Conservation (phyloP, 1,140 invertebrate genomes). For the Ylistrum balloti region DNA sequence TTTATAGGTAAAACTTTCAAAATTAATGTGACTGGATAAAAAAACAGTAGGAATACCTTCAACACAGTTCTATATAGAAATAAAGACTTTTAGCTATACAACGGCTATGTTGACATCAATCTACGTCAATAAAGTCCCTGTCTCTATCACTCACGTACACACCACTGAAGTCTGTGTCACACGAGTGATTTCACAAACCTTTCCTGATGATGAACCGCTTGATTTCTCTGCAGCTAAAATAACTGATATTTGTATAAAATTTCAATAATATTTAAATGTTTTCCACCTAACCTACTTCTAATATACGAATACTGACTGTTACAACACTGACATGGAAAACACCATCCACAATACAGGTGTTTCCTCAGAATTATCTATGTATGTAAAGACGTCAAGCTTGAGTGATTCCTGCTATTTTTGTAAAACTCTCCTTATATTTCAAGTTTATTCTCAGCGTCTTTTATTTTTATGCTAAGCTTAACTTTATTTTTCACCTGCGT, state of each 20-base stretch:
- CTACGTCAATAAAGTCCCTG: not conserved
- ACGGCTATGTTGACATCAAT: not conserved
- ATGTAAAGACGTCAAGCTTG: not conserved
- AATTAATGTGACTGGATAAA: not conserved
- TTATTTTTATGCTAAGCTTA: not conserved
- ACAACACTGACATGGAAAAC: not conserved
- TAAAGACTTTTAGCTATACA: not conserved
- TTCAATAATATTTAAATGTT: too few relatives aligned
- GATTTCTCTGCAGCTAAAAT: not conserved
- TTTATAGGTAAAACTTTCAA: not conserved
- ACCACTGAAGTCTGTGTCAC: not conserved
- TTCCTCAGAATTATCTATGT: not conserved
- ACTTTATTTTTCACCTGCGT: constrained; percentile 38
- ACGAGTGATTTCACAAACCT: not conserved
- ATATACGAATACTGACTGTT: not conserved
- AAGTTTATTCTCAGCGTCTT: not conserved
- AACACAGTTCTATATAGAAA: not conserved
- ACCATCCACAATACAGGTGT: not conserved
- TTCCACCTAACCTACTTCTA: not conserved
- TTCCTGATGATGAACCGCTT: not conserved
- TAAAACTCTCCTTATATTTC: not conserved
- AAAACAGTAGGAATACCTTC: not conserved
- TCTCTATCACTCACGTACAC: not conserved
- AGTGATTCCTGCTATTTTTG: not conserved
- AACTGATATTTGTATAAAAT: too few relatives aligned